Evolutionary conservation across 2,888 invertebrate genomes (phyloP).

Genomic region (Eupithecia dodoneata): DNA sequence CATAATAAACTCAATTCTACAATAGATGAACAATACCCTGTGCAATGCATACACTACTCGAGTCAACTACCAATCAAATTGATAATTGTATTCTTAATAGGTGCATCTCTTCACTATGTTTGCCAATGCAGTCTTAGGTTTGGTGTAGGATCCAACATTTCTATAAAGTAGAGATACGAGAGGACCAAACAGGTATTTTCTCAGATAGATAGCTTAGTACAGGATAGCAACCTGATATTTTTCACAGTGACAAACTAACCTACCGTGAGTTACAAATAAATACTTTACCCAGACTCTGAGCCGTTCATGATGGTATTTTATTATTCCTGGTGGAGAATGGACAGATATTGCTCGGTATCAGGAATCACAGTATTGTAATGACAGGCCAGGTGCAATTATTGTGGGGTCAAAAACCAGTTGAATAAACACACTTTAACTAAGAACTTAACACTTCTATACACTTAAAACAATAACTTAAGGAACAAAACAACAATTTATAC

Average conservation of each 20-base stretch:
- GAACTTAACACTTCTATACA: conserved; percentile 67
- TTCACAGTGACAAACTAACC: not conserved
- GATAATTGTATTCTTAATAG: not conserved
- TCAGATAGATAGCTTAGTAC: not conserved
- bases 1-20: not conserved
- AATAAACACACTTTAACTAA: conserved; percentile 61
- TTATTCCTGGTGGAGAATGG: conserved; percentile 48
- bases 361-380: conserved; percentile 58
- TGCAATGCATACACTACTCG: not conserved
- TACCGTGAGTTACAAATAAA: conserved; percentile 23
- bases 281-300: conserved; percentile 90
- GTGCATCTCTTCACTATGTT: not conserved
- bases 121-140: not conserved
- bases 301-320: conserved; percentile 86
- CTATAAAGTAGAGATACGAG: not conserved
- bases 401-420: conserved; percentile 57
- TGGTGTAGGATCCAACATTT: not conserved
- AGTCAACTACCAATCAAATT: not conserved
- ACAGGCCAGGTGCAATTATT: conserved; percentile 64
- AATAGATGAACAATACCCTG: not conserved
- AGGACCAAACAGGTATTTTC: not conserved
- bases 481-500: conserved; percentile 68
- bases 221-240: not conserved
- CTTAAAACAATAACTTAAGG: conserved; percentile 68
- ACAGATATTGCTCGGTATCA: conserved; percentile 57